Evolutionary conservation across 2,888 invertebrate genomes (phyloP), one percentile per base, ranked within the genome.

Genomic region (Eristalis intricaria): DNA sequence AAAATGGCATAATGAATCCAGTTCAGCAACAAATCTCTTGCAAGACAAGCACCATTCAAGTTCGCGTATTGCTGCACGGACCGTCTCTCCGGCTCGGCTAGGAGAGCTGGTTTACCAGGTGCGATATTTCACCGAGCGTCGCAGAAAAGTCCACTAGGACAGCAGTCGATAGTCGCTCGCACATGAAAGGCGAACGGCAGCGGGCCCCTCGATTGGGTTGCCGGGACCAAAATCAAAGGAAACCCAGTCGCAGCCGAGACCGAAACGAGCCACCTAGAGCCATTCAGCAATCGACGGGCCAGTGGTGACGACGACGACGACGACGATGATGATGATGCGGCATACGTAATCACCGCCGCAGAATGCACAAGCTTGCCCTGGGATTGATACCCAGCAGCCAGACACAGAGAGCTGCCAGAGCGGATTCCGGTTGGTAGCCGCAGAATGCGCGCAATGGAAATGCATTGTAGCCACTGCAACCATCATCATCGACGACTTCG

Each of bases 11-110:
- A 82, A 82, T 86, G 82, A 86, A 86, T 86, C 86, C 86, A 79
- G 86, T 82, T 86, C 50, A 75, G 78, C 82, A 79, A 86, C 86
- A 86, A 86, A 86, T 86, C 86, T 86, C 82, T 86, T 75, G 63
- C 43, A 56, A 82, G 86, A 86, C 86, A 86, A 78, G 78, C 78
- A 86, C 82, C 86, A 86, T 82, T 86, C 82, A 86, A 86, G 86
- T 86, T 86, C 86, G 86, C 81, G 66, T 78, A 70, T 69, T 50
- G 65, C 68, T 73, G 78, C 68, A 73, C 19, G 19, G n/a, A 50
- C 50, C 50, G 19, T 8, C 50, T 43, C 19, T 19, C 50, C 43
- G 7, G 43, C 43, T 43, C n/a, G 19, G 26, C 66, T 23, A 66
- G 61, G 75, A 69, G 75, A 79, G 70, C 78, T 61, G 74, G 86